phyloP scores from a whole-genome alignment of 2,888 invertebrate species.

The Alloplasta piceator region DNA sequence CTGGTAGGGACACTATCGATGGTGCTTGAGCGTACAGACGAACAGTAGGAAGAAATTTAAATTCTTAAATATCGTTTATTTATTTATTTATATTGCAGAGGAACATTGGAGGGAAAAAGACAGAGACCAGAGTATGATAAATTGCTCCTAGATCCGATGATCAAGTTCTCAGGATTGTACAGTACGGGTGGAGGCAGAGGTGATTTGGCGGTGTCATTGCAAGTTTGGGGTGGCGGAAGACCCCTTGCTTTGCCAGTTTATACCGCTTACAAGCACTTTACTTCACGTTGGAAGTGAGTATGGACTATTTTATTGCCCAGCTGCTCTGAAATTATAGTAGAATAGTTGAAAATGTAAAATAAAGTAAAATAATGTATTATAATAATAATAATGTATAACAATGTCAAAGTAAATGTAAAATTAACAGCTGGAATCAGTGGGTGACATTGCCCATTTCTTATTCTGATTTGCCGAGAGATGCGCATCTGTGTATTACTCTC shows the following conservation, averaged over 20 bases:
- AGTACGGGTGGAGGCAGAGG: constrained; percentile 90
- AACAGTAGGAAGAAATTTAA: no score
- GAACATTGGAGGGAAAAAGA: constrained; percentile 95
- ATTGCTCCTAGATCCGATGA: constrained; percentile 93
- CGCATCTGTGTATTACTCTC: constrained; percentile 93
- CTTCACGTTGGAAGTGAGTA: constrained; percentile 95
- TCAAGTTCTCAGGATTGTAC: constrained; percentile 95
- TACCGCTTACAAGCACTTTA: constrained; percentile 96
- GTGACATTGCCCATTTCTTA: constrained; percentile 94
- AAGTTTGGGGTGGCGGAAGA: constrained; percentile 92
- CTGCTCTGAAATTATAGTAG: no score
- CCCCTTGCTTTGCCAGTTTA: constrained; percentile 93
- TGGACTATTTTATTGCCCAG: not conserved
- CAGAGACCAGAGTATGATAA: constrained; percentile 95
- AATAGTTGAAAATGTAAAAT: no score
- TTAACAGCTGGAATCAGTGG: constrained; percentile 98
- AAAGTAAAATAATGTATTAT: no score
- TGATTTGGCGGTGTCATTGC: constrained; percentile 94
- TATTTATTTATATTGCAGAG: constrained; percentile 85
- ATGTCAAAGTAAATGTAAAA: no score
- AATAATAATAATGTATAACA: no score
- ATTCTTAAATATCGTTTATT: no score
- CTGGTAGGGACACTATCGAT: no score
- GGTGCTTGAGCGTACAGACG: no score
- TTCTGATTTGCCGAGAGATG: constrained; percentile 95